Conservation (phyloP, 1,140 invertebrate genomes). For the Neodiprion virginianus region DNA sequence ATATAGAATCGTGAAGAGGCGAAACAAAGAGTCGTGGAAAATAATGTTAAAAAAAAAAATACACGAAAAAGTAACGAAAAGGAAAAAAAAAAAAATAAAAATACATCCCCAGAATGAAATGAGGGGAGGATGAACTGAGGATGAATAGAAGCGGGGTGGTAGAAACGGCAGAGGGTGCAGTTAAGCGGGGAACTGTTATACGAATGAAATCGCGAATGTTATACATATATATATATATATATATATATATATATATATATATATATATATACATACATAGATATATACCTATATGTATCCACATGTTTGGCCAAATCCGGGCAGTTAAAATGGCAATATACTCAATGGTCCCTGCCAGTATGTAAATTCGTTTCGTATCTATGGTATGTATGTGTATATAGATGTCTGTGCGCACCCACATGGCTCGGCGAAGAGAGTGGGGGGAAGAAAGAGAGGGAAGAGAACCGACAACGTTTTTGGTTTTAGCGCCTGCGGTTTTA, state of each 20-base stretch:
- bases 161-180: constrained; percentile 9
- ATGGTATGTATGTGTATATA: too few species aligned
- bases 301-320: constrained; percentile 3
- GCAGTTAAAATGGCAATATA: constrained; percentile 14
- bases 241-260: neutral
- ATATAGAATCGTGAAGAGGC: too few species aligned
- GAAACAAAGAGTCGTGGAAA: too few species aligned
- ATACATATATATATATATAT: constrained; percentile 32
- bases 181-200: constrained; percentile 4
- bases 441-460: constrained; percentile 18
- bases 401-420: too few species aligned
- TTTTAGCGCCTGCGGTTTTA: constrained; percentile 1
- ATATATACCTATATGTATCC: constrained; percentile 25
- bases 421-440: neutral
- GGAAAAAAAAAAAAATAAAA: too few species aligned
- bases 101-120: too few species aligned
- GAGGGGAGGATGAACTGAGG: neutral
- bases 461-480: neutral
- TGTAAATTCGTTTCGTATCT: neutral
- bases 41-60: too few species aligned
- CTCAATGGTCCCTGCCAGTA: constrained; percentile 9
- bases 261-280: too few species aligned
- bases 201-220: constrained; percentile 28
- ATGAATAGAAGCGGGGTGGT: neutral
- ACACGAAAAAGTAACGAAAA: too few species aligned